phyloP scores from a whole-genome alignment of 2,888 invertebrate species.

The Napeogenes sylphis region DNA sequence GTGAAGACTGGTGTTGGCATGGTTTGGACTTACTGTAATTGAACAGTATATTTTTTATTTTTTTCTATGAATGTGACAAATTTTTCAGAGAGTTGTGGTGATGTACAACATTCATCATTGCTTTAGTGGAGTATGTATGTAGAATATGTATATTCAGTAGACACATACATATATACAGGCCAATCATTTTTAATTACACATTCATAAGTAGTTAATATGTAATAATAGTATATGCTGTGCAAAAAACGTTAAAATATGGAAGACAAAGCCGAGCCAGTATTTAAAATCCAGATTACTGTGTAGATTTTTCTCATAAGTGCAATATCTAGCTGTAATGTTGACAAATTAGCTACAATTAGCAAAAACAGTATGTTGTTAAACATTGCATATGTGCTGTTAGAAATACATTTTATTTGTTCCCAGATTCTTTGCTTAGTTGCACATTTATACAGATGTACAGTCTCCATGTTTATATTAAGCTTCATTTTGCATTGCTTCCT shows the following conservation, averaged over 20 bases:
- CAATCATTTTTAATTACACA: conserved; percentile 46
- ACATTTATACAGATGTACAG: conserved; percentile 39
- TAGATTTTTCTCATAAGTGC: conserved; percentile 67
- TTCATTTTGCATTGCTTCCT: conserved; percentile 61
- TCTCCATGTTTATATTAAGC: conserved; percentile 36
- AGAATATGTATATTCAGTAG: conserved; percentile 32
- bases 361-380: conserved; percentile 32
- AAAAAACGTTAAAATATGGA: conserved; percentile 54
- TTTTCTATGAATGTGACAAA: conserved; percentile 30
- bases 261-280: conserved; percentile 74
- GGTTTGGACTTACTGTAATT: conserved; percentile 35
- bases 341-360: conserved; percentile 38
- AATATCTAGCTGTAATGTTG: conserved; percentile 66
- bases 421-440: conserved; percentile 38
- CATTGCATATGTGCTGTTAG: conserved; percentile 15
- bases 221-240: conserved; percentile 40
- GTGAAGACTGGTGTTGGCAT: conserved; percentile 43
- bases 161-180: conserved; percentile 29
- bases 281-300: conserved; percentile 72
- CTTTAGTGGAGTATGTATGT: conserved; percentile 32
- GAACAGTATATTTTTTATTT: conserved; percentile 30
- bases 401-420: conserved; percentile 18
- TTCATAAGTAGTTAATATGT: conserved; percentile 46
- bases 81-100: conserved; percentile 30
- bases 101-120: conserved; percentile 35